These are phyloP conservation scores for Dryoscopus gambensis DNA, from an alignment of 2,113 vertebrate species.

Conservation along the genomic window DNA sequence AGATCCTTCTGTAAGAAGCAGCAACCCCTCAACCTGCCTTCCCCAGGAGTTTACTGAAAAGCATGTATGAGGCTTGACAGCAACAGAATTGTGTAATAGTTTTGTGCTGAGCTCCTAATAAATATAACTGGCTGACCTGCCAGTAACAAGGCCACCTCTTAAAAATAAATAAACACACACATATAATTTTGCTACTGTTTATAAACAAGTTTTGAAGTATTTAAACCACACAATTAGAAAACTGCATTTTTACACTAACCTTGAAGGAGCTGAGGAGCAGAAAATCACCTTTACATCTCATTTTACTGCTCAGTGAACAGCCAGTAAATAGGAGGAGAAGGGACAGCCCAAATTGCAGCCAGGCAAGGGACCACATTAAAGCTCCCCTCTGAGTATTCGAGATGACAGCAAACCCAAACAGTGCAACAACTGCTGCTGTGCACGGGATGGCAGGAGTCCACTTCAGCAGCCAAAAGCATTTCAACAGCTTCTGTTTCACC, in stretches of 20 bases:
- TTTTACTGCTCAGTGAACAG: conserved; percentile 43
- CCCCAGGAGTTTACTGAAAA: neutral
- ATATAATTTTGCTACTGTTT: conserved; percentile 31
- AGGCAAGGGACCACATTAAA: neutral
- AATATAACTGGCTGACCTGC: conserved; percentile 11
- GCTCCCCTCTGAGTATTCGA: neutral
- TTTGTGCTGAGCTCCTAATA: conserved; percentile 22
- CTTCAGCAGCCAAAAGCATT: conserved; percentile 61
- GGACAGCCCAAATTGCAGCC: conserved; percentile 28
- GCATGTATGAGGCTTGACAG: neutral
- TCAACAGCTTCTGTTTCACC: conserved; percentile 63
- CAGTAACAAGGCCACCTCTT: conserved; percentile 27
- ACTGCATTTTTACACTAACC: conserved; percentile 38
- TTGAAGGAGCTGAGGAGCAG: conserved; percentile 24
- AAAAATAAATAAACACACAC: neutral
- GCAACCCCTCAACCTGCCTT: neutral
- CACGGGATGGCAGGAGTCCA: conserved; percentile 54
- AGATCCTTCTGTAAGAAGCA: neutral
- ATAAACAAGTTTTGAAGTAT: conserved; percentile 35
- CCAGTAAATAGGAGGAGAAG: conserved; percentile 21
- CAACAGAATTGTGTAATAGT: neutral
- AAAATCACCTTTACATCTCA: neutral
- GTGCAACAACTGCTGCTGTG: conserved; percentile 46
- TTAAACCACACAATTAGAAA: conserved; percentile 44
- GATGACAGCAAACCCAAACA: conserved; percentile 49